Conservation (phyloP, 1,140 invertebrate species). For the Dolichoris vasculosae region DNA sequence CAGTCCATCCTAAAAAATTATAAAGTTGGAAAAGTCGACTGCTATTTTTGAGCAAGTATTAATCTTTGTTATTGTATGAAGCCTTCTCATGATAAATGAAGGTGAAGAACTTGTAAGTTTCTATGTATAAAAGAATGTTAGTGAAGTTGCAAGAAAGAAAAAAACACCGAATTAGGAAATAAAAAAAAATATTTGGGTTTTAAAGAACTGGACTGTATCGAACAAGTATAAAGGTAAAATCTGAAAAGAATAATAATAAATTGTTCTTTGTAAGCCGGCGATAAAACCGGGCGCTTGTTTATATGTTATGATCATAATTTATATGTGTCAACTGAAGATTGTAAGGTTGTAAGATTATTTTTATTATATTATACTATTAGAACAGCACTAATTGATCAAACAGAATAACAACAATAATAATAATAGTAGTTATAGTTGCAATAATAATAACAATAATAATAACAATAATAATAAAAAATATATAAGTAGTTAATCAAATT, state of each 20-base stretch:
- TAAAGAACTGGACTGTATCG: constrained; percentile 62
- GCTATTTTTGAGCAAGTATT: constrained; percentile 38
- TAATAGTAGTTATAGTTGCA: neutral
- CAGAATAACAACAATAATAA: neutral
- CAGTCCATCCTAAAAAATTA: constrained; percentile 25
- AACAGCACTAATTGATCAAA: neutral
- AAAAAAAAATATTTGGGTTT: constrained; percentile 59
- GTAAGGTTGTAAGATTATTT: constrained; percentile 54
- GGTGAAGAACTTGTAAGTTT: constrained; percentile 24
- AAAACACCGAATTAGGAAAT: constrained; percentile 49
- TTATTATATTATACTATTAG: constrained; percentile 54
- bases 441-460: constrained; percentile 19
- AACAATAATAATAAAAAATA: neutral
- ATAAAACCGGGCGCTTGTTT: constrained; percentile 63
- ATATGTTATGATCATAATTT: constrained; percentile 66
- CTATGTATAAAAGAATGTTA: constrained; percentile 37
- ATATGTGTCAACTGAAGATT: constrained; percentile 57
- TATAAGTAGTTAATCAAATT: neutral
- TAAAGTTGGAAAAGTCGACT: constrained; percentile 2
- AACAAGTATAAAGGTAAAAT: constrained; percentile 58
- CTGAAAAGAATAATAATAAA: constrained; percentile 31
- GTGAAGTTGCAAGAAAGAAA: constrained; percentile 53
- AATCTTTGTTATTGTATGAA: constrained; percentile 35
- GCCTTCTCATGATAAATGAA: constrained; percentile 22
- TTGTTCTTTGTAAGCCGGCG: constrained; percentile 1